Evolutionary conservation across 2,113 vertebrate genomes (phyloP).

Genomic region (Quiscalus mexicanus): DNA sequence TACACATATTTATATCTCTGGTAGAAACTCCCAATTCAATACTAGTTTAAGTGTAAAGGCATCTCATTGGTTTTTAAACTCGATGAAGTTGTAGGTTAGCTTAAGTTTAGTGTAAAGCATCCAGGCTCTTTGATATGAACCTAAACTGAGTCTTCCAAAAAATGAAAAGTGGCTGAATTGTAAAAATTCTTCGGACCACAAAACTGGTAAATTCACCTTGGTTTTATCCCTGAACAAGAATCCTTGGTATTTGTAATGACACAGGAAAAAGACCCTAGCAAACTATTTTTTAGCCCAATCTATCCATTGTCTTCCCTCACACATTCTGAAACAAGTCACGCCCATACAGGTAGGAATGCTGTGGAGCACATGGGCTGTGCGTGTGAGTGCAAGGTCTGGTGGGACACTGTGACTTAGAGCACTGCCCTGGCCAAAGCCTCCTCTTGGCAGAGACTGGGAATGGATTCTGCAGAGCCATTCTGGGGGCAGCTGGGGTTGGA

Average conservation of each 20-base stretch:
- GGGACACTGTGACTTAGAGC: not conserved
- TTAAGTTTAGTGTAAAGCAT: not conserved
- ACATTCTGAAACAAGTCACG: not conserved
- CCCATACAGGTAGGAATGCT: accelerated
- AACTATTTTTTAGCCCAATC: not conserved
- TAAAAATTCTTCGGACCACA: not conserved
- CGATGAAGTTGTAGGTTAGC: not conserved
- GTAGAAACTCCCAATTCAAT: not conserved
- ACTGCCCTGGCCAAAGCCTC: not conserved
- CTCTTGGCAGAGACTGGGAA: not conserved
- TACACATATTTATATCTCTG: not conserved
- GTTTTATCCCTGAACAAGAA: not conserved
- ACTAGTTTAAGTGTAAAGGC: not conserved
- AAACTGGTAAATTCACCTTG: not conserved
- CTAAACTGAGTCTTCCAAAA: not conserved
- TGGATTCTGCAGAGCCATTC: not conserved
- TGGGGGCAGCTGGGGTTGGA: not conserved
- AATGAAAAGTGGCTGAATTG: not conserved
- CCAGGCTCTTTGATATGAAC: not conserved
- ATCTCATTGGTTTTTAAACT: not conserved
- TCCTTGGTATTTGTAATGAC: not conserved
- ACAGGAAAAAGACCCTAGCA: not conserved
- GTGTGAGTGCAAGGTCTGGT: accelerated
- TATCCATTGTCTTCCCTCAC: not conserved
- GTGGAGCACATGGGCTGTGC: accelerated